Base-by-base conservation (phyloP, 2,113 vertebrate species). In the Synodontis membranacea region DNA sequence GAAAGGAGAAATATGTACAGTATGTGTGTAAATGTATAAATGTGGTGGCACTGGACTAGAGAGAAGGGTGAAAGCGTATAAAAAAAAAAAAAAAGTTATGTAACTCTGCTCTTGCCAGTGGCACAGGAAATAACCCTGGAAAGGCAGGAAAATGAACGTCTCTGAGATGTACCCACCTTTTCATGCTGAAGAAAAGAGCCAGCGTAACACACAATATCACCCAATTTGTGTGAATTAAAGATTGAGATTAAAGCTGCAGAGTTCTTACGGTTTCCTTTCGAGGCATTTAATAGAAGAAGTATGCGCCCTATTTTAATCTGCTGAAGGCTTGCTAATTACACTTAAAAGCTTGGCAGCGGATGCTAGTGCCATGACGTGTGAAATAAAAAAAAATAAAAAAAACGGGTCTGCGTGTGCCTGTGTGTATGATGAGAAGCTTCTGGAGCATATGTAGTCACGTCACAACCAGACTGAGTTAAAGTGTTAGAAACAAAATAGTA, bases 261-360 rank as follows among this genome's bases (percentile, higher is more conserved):
- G 72, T 68, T 54, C 74, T 80, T 81, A 76, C 60, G 28, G 84
- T 64, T 86, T 89, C 80, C 84, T 88, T 88, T 64, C 52, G n/a
- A 66, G 28, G 66, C 68, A 39, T 83, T 68, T 88, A 86, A 88
- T 88, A 86, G 84, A 84, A 83, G 72, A 58, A 31, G 84, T 86
- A 21, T 85, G 87, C 83, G 56, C 42, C 80, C 39, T 74, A 85
- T 80, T 90, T 74, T 86, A 88, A 81, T 88, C 81, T 81, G 62
- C 62, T 85, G 85, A 83, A 90, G 76, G 76, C 79, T 87, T 74
- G 31, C 88, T 89, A 88, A 88, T 88, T 88, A 52, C 82, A 48
- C 64, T 90, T 83, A 87, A 88, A 90, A 87, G 89, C 87, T 17
- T 70, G 37, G 79, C 78, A 70, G 85, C 82, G 58, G 89, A 88